These are phyloP conservation scores for Nycteola revayana DNA, from an alignment of 2,888 invertebrate genomes.

Conservation along the genomic window DNA sequence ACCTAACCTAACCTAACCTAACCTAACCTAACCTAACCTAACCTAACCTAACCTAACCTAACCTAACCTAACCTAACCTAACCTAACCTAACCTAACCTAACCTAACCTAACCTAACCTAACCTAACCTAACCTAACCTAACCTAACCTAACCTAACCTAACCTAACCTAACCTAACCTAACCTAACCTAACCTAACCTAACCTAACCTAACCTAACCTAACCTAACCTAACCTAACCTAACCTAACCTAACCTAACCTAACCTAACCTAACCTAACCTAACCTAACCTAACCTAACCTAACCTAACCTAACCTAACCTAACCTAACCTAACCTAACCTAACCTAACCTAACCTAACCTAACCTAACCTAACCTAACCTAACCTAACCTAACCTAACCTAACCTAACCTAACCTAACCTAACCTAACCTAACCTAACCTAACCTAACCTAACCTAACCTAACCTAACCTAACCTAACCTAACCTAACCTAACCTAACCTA, in stretches of 20 bases:
- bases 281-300: conserved; percentile 5
- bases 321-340: conserved; percentile 12
- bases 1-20: conserved; percentile 4
- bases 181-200: conserved; percentile 9
- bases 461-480: conserved; percentile 22
- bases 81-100: conserved; percentile 9
- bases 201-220: conserved; percentile 9
- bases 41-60: conserved; percentile 9
- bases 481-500: conserved; percentile 23
- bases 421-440: conserved; percentile 22
- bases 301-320: conserved; percentile 7
- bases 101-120: conserved; percentile 9
- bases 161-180: conserved; percentile 4
- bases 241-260: conserved; percentile 15
- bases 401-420: conserved; percentile 23
- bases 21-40: conserved; percentile 9
- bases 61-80: conserved; percentile 9
- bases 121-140: conserved; percentile 9
- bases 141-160: conserved; percentile 5
- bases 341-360: conserved; percentile 16
- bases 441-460: conserved; percentile 21
- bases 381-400: conserved; percentile 22
- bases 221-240: conserved; percentile 15
- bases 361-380: conserved; percentile 13
- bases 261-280: conserved; percentile 12